These are phyloP conservation scores for Festucalex cinctus DNA, from an alignment of 2,113 vertebrate species.

Conservation along the genomic window DNA sequence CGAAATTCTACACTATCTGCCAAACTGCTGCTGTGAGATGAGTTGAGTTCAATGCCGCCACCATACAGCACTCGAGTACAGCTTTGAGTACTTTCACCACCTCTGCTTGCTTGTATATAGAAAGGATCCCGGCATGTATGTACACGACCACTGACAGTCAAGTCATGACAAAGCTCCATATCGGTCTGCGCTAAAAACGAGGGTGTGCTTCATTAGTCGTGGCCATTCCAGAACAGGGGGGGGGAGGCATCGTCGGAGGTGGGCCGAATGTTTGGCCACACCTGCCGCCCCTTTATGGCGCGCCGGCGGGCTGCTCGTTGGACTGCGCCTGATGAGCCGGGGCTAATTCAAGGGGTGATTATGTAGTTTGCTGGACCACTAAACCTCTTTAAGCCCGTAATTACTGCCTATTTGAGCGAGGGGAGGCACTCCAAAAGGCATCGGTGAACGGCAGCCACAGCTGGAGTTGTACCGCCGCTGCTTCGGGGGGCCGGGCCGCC, in stretches of 20 bases:
- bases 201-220: slow-evolving; percentile 86
- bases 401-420: slow-evolving; percentile 99
- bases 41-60: too few relatives aligned
- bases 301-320: slow-evolving; percentile 85
- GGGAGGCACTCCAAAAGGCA: slow-evolving; percentile 97
- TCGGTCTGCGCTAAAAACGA: slow-evolving; percentile 64
- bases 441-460: slow-evolving; percentile 86
- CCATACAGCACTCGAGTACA: background rate
- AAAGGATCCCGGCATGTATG: slow-evolving; percentile 28
- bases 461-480: slow-evolving; percentile 93
- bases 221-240: slow-evolving; percentile 64
- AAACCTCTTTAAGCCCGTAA: slow-evolving; percentile 99
- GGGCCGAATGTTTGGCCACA: slow-evolving; percentile 91
- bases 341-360: slow-evolving; percentile 99
- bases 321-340: slow-evolving; percentile 98
- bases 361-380: slow-evolving; percentile 99
- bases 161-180: slow-evolving; percentile 28
- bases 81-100: slow-evolving; percentile 8
- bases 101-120: slow-evolving; percentile 10
- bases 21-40: too few relatives aligned
- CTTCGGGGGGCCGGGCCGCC: slow-evolving; percentile 79
- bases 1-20: too few relatives aligned
- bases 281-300: slow-evolving; percentile 92
- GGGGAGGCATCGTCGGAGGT: slow-evolving; percentile 85
- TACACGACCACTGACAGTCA: slow-evolving; percentile 25